phyloP scores from a whole-genome alignment of 2,113 vertebrate species.

The Prunella fulvescens region DNA sequence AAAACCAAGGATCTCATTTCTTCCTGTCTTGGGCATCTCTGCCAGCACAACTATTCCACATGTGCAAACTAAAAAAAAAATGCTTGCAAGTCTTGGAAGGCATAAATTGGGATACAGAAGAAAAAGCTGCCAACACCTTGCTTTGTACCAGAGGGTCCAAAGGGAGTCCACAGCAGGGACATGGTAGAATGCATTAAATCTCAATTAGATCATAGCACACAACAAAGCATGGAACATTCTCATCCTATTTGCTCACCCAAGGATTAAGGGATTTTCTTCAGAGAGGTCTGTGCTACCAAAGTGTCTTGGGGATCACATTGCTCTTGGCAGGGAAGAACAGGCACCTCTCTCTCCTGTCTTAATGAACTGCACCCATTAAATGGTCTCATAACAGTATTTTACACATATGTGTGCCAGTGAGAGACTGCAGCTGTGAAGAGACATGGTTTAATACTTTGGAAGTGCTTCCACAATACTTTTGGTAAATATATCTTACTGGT shows the following conservation, averaged over 20 bases:
- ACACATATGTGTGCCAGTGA: neutral
- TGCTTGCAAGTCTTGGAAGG: neutral
- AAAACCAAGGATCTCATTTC: neutral
- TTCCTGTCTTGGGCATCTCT: neutral
- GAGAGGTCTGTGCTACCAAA: neutral
- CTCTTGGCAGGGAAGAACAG: neutral
- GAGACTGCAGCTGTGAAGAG: neutral
- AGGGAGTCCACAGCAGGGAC: constrained; percentile 58
- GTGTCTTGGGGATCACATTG: rapidly evolving
- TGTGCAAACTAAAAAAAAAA: neutral
- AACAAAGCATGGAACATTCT: neutral
- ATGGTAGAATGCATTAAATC: constrained; percentile 74
- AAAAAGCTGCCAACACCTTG: neutral
- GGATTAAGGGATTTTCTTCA: constrained; percentile 31
- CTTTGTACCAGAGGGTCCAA: neutral
- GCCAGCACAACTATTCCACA: neutral
- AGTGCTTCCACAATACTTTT: neutral
- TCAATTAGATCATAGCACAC: constrained; percentile 78
- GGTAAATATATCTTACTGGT: neutral
- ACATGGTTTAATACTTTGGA: neutral
- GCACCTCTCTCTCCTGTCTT: neutral
- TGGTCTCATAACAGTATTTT: neutral
- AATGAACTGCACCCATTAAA: neutral
- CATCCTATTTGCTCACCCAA: constrained; percentile 60
- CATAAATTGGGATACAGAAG: neutral